Conservation (phyloP, 2,888 invertebrate species). For the Neocrepidodera transversa region DNA sequence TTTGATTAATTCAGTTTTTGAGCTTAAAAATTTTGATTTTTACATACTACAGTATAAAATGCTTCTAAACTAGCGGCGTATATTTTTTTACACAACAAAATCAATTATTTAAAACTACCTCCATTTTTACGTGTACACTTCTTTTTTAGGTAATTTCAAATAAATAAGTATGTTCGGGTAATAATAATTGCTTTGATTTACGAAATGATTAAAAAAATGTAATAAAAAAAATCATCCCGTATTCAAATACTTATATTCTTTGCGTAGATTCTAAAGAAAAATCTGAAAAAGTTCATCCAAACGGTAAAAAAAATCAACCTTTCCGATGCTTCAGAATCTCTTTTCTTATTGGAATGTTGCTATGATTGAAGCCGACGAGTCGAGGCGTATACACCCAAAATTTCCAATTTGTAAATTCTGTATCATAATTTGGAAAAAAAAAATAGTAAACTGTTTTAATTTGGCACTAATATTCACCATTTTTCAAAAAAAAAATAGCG, state of each 20-base stretch:
- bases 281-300: conserved; percentile 35
- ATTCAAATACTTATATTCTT: not conserved
- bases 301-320: conserved; percentile 35
- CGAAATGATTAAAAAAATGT: conserved; percentile 32
- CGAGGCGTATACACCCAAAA: conserved; percentile 19
- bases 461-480: too few species aligned
- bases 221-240: conserved; percentile 30
- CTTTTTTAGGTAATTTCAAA: conserved; percentile 1
- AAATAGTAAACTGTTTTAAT: too few species aligned
- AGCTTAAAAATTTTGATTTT: conserved; percentile 37
- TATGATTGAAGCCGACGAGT: conserved; percentile 26
- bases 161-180: conserved; percentile 6
- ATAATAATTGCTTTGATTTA: conserved; percentile 15
- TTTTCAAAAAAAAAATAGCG: too few species aligned
- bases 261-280: conserved; percentile 5
- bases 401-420: conserved; percentile 14
- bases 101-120: conserved; percentile 15
- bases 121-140: conserved; percentile 18
- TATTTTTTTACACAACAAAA: conserved; percentile 8
- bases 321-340: conserved; percentile 21
- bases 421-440: too few species aligned
- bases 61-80: conserved; percentile 16
- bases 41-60: conserved; percentile 27
- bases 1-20: conserved; percentile 40
- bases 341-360: conserved; percentile 27